Conservation (phyloP, 2,797 vertebrate genomes). For the Synanceia verrucosa region DNA sequence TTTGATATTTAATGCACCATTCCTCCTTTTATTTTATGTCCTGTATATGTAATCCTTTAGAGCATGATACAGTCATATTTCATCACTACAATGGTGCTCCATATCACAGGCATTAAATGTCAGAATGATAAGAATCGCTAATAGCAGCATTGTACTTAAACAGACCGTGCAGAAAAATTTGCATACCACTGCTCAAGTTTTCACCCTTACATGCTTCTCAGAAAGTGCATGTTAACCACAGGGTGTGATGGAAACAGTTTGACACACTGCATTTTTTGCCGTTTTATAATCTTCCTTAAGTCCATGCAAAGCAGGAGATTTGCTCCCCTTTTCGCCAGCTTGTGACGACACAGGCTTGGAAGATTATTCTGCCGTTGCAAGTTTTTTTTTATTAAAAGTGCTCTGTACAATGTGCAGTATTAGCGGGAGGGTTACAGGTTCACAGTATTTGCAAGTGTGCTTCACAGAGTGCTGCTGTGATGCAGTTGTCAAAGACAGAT, state of each 20-base stretch:
- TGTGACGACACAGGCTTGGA: slow-evolving; percentile 64
- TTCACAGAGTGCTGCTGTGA: slow-evolving; percentile 31
- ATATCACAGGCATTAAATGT: neutral
- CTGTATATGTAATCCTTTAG: neutral
- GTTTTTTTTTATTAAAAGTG: slow-evolving; percentile 76
- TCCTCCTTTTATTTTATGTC: neutral
- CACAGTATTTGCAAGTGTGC: slow-evolving; percentile 60
- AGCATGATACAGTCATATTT: neutral
- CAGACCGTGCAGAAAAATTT: slow-evolving; percentile 27
- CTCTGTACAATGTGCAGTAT: slow-evolving; percentile 56
- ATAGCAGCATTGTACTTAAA: slow-evolving; percentile 22
- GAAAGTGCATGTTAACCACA: slow-evolving; percentile 51
- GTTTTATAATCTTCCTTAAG: slow-evolving; percentile 76
- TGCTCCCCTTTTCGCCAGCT: slow-evolving; percentile 62
- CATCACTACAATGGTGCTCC: neutral
- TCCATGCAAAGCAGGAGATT: slow-evolving; percentile 72
- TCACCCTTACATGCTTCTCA: slow-evolving; percentile 5
- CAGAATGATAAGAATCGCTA: slow-evolving; percentile 12
- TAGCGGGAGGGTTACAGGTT: slow-evolving; percentile 58
- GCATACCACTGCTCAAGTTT: slow-evolving; percentile 13
- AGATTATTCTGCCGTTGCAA: slow-evolving; percentile 74
- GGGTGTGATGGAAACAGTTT: slow-evolving; percentile 47
- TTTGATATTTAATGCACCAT: neutral
- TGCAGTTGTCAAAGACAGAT: slow-evolving; percentile 34
- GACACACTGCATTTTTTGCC: slow-evolving; percentile 60